phyloP scores from a whole-genome alignment of 2,888 invertebrate species.

The Dasypogon diadema region DNA sequence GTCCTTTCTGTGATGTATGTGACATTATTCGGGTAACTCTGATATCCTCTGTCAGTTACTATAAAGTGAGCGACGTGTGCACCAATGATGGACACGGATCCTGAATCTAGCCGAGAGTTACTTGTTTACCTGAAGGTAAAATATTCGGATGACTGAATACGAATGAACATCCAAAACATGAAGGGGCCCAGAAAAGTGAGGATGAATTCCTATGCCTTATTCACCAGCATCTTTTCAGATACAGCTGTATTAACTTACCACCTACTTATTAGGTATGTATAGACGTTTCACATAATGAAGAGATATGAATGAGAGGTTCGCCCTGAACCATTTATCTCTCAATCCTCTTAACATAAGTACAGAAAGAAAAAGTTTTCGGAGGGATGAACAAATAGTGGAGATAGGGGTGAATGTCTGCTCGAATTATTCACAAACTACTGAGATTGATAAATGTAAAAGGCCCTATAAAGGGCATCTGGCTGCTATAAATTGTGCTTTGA shows the following conservation, averaged over 20 bases:
- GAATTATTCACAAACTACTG: constrained; percentile 42
- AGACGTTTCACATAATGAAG: constrained; percentile 39
- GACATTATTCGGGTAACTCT: constrained; percentile 34
- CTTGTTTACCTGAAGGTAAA: constrained; percentile 40
- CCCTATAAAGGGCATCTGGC: constrained; percentile 1
- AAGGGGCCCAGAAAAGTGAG: not conserved
- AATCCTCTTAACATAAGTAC: not conserved
- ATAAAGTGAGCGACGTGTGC: not conserved
- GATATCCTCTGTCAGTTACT: constrained; percentile 23
- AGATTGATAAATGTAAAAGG: constrained; percentile 46
- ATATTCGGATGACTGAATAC: constrained; percentile 21
- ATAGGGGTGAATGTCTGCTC: constrained; percentile 26
- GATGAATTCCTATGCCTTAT: not conserved
- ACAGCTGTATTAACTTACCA: constrained; percentile 8
- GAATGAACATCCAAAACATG: constrained; percentile 28
- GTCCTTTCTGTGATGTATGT: constrained; percentile 44
- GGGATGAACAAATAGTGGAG: not conserved
- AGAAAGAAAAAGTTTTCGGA: constrained; percentile 2
- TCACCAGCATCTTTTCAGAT: constrained; percentile 1
- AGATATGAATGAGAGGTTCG: constrained; percentile 48
- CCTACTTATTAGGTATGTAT: constrained; percentile 35
- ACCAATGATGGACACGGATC: not conserved
- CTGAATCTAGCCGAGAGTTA: constrained; percentile 4
- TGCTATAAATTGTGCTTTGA: constrained; percentile 25
- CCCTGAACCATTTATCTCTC: constrained; percentile 40